A percentile compares a stretch with the other conserved stretches of the same genome.
Conservation (phyloP, 2,797 vertebrate species). For the Anabas testudineus region DNA sequence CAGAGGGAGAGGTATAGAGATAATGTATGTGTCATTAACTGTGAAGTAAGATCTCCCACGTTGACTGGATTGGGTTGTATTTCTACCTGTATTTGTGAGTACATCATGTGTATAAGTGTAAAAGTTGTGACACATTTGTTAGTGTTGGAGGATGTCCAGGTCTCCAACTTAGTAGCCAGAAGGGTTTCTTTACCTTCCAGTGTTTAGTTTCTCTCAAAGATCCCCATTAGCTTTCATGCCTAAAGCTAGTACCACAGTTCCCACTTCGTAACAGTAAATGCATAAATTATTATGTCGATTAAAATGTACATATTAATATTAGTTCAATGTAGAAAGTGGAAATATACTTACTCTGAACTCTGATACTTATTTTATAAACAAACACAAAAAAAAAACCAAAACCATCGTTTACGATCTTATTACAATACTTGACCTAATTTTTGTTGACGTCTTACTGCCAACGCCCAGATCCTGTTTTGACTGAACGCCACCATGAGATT, state of each 20-base stretch:
- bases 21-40: neutral
- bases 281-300: slow-evolving; percentile 52
- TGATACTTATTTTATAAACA: neutral
- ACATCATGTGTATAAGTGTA: slow-evolving; percentile 1
- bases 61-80: slow-evolving; percentile 12
- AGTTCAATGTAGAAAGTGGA: slow-evolving; percentile 1
- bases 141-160: slow-evolving; percentile 51
- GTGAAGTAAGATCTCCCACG: slow-evolving; percentile 7
- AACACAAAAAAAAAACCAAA: slow-evolving; percentile 10
- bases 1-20: too few relatives aligned
- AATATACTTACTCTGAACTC: neutral
- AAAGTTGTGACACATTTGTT: slow-evolving; percentile 38
- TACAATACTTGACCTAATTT: slow-evolving; percentile 39
- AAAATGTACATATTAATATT: slow-evolving; percentile 37
- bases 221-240: slow-evolving; percentile 46
- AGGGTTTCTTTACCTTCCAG: slow-evolving; percentile 55
- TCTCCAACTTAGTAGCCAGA: slow-evolving; percentile 41
- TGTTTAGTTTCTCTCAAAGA: slow-evolving; percentile 58
- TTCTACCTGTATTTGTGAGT: slow-evolving; percentile 19
- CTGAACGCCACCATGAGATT: slow-evolving; percentile 33
- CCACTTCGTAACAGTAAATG: slow-evolving; percentile 38
- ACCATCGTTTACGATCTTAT: slow-evolving; percentile 3
- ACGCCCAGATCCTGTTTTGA: slow-evolving; percentile 46
- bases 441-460: slow-evolving; percentile 25
- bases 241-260: slow-evolving; percentile 34